Base-by-base conservation (phyloP, 1,140 invertebrate genomes). In the Ips nitidus region DNA sequence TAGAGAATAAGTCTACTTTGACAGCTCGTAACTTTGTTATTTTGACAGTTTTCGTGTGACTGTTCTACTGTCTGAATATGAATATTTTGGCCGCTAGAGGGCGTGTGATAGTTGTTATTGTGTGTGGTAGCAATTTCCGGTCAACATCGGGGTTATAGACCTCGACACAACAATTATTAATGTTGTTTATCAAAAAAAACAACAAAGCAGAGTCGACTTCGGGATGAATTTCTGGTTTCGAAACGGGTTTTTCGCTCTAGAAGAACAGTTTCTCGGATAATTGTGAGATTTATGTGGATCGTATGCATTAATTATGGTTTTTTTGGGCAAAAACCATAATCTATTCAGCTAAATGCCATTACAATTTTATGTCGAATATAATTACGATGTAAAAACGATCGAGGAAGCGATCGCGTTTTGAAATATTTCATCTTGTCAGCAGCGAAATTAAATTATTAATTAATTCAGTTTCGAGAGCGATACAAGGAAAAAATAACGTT, bases 261-360 rank as follows among this genome's bases (percentile, higher is more conserved):
- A 68, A 69, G 66, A 69, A 69, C 58, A 59, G 59, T 52, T 62
- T 41, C 58, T 52, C 52, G 47, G 52, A n/a, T 69, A 69, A 69
- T 69, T 69, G 66, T 69, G 66, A 69, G 59, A 69, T 62, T 62
- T 69, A 69, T 69, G 59, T 69, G 43, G 66, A 62, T 62, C 41
- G 37, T 62, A 45, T 37, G 66, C 47, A 62, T 62, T 62, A 69
- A 69, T 69, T 69, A 69, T 69, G 61, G 38, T 22, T 22, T 22
- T 22, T 22, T 22, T 22, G 22, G 22, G 22, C 22, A 52, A 69
- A 69, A 69, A 69, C 61, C 45, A 57, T 69, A 53, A 69, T 62
- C 8, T 62, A 69, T 69, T 69, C 59, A 37, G 43, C 42, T 57
- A 56, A 62, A 69, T 43, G 52, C 41, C 37, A 65, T 65, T 65